Evolutionary conservation across 2,797 vertebrate genomes (phyloP).

Genomic region (Melanotaenia nigrans): DNA sequence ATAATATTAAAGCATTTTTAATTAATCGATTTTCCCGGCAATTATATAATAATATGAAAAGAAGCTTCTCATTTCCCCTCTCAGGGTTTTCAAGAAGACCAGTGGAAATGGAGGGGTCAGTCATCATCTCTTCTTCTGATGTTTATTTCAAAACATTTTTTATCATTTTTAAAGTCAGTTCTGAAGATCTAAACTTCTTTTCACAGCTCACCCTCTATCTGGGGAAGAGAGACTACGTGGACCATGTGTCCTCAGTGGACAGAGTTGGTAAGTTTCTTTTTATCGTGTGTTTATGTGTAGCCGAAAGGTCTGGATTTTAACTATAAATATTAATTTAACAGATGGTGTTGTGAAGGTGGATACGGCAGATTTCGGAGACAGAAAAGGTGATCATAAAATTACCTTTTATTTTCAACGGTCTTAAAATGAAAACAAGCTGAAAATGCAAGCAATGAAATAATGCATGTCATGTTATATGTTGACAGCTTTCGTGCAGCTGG

Average conservation of each 20-base stretch:
- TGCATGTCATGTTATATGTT: not conserved
- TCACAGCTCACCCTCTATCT: slow-evolving; percentile 89
- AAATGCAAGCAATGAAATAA: not conserved
- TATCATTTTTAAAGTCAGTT: not conserved
- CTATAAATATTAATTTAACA: slow-evolving; percentile 51
- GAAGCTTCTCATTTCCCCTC: slow-evolving; percentile 18
- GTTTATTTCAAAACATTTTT: not conserved
- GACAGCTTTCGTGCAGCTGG: slow-evolving; percentile 89
- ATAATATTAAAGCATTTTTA: not conserved
- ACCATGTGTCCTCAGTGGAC: slow-evolving; percentile 85
- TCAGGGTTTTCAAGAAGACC: slow-evolving; percentile 94
- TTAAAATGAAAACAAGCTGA: not conserved
- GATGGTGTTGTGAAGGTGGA: slow-evolving; percentile 90
- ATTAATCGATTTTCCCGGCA: not conserved
- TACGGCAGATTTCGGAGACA: slow-evolving; percentile 84
- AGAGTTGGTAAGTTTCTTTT: slow-evolving; percentile 81
- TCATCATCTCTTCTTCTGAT: slow-evolving; percentile 1
- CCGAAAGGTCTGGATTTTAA: not conserved
- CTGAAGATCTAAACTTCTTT: slow-evolving; percentile 9
- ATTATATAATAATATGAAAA: not conserved
- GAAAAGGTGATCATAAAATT: slow-evolving; percentile 81
- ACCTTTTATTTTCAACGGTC: not conserved
- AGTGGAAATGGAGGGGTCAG: slow-evolving; percentile 88
- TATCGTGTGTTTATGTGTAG: slow-evolving; percentile 9
- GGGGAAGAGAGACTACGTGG: slow-evolving; percentile 92